Evolutionary conservation across 2,888 invertebrate genomes (phyloP).

Genomic region (Iselma pallidipennis): DNA sequence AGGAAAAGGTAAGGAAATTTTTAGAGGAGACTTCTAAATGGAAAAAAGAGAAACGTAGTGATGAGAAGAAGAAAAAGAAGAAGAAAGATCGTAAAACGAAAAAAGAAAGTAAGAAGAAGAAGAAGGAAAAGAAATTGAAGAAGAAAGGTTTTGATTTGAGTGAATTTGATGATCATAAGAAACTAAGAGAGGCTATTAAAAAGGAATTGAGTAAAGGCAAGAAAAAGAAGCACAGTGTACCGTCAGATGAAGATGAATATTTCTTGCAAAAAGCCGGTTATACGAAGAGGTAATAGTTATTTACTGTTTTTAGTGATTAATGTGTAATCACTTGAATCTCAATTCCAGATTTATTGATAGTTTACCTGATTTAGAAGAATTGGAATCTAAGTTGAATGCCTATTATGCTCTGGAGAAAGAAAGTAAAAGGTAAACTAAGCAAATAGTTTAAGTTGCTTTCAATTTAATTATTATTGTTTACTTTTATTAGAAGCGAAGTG

Average conservation of each 20-base stretch:
- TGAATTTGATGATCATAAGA: conserved; percentile 67
- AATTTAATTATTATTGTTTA: neutral
- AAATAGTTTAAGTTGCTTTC: conserved; percentile 3
- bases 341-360: conserved; percentile 64
- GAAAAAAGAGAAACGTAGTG: conserved; percentile 68
- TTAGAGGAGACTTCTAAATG: conserved; percentile 81
- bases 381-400: conserved; percentile 76
- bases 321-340: neutral
- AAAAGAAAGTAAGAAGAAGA: conserved; percentile 74
- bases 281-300: conserved; percentile 50
- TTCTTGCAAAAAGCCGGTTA: conserved; percentile 55
- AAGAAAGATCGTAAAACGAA: conserved; percentile 64
- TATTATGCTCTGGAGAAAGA: conserved; percentile 79
- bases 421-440: conserved; percentile 57
- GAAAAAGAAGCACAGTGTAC: conserved; percentile 48
- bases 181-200: conserved; percentile 70
- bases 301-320: neutral
- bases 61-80: conserved; percentile 68
- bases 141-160: conserved; percentile 69
- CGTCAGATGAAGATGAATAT: conserved; percentile 57
- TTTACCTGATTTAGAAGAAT: conserved; percentile 74
- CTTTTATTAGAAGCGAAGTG: conserved; percentile 42
- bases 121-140: conserved; percentile 73
- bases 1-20: conserved; percentile 83
- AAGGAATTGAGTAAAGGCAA: conserved; percentile 57